These are phyloP conservation scores for Watsonalla cultraria DNA, from an alignment of 2,888 invertebrate species.

Conservation along the genomic window DNA sequence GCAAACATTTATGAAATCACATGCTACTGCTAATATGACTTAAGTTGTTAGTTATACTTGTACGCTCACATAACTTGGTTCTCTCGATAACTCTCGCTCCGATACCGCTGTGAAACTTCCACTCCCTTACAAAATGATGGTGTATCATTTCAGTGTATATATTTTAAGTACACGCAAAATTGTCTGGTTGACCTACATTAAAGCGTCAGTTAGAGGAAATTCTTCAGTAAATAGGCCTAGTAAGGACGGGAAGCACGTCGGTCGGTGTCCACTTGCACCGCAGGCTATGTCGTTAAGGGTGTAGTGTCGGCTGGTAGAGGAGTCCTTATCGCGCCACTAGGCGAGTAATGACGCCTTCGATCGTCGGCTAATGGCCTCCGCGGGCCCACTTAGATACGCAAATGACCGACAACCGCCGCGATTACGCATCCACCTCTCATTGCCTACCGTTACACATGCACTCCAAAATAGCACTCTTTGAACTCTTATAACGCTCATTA, in stretches of 20 bases:
- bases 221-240: conserved; percentile 34
- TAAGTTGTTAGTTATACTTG: conserved; percentile 35
- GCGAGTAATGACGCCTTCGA: conserved; percentile 75
- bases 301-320: conserved; percentile 41
- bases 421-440: conserved; percentile 45
- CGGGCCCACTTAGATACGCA: conserved; percentile 77
- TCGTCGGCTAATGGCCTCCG: conserved; percentile 73
- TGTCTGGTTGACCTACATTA: conserved; percentile 12
- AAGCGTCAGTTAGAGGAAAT: conserved; percentile 24
- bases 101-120: background rate
- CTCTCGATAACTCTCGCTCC: background rate
- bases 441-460: conserved; percentile 40
- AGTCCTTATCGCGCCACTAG: conserved; percentile 67
- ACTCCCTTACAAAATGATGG: background rate
- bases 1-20: conserved; percentile 59
- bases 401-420: conserved; percentile 55
- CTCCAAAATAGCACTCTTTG: conserved; percentile 13
- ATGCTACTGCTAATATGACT: conserved; percentile 47
- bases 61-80: conserved; percentile 15
- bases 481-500: background rate
- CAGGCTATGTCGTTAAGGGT: conserved; percentile 59
- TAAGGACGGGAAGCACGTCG: conserved; percentile 38
- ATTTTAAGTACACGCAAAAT: background rate
- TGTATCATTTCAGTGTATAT: background rate
- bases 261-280: conserved; percentile 58